Percentiles rank a stretch among this genome's conserved stretches.
These are phyloP conservation scores for Myopa testacea DNA, from an alignment of 2,888 invertebrate genomes.

Conservation along the genomic window DNA sequence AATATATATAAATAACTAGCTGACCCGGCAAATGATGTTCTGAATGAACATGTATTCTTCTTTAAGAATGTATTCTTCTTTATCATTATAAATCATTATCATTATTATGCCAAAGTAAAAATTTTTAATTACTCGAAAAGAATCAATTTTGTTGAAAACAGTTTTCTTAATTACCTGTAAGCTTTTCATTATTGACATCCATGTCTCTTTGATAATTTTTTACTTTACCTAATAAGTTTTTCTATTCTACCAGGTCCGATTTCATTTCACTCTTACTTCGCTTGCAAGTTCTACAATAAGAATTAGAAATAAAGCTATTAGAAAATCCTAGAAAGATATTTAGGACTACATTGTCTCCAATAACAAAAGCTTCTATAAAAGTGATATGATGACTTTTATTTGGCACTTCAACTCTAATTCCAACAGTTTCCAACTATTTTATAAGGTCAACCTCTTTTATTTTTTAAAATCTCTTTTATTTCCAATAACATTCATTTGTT, in stretches of 20 bases:
- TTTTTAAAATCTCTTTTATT: no score
- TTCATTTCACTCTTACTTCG: conserved; percentile 14
- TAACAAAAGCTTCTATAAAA: conserved; percentile 28
- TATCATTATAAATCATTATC: no score
- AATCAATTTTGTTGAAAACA: conserved; percentile 23
- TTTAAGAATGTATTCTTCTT: no score
- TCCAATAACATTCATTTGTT: no score
- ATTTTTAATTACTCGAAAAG: conserved; percentile 23
- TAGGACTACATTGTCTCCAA: conserved; percentile 32
- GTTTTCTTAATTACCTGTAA: conserved; percentile 20
- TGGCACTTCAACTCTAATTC: conserved; percentile 17
- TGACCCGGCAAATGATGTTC: no score
- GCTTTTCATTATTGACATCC: conserved; percentile 17
- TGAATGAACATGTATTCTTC: no score
- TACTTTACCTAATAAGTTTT: conserved; percentile 15
- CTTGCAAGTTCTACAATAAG: conserved; percentile 23
- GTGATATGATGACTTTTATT: conserved; percentile 21
- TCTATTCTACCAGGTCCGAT: conserved; percentile 15
- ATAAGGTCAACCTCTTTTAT: conserved; percentile 24
- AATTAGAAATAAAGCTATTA: conserved; percentile 36
- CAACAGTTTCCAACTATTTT: conserved; percentile 27
- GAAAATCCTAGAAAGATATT: conserved; percentile 40
- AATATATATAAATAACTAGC: no score
- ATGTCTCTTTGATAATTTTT: conserved; percentile 20
- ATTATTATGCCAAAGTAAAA: conserved; percentile 27